phyloP scores from a whole-genome alignment of 2,113 vertebrate species.

The Crotophaga sulcirostris region DNA sequence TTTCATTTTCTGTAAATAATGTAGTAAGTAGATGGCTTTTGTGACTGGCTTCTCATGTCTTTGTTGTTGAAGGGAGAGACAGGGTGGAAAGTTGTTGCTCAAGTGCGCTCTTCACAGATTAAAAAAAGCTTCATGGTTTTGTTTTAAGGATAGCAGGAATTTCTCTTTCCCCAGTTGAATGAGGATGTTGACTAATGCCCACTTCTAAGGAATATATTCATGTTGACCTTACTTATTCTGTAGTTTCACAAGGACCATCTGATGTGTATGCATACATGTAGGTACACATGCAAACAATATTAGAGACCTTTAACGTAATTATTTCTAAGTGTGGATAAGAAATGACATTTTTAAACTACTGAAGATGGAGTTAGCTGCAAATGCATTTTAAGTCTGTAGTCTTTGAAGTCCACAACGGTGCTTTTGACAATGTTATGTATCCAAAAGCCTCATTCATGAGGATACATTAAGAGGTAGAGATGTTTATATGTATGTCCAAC shows the following conservation, averaged over 20 bases:
- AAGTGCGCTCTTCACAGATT: background rate
- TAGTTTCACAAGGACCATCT: conserved; percentile 14
- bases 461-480: conserved; percentile 45
- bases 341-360: conserved; percentile 38
- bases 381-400: conserved; percentile 19
- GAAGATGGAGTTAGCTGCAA: conserved; percentile 38
- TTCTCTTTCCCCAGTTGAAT: background rate
- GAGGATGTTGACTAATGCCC: background rate
- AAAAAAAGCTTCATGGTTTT: background rate
- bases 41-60: conserved; percentile 11
- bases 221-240: conserved; percentile 37
- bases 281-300: background rate
- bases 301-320: conserved; percentile 19
- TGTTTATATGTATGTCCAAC: conserved; percentile 67
- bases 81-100: background rate
- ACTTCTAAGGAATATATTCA: background rate
- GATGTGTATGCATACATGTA: background rate
- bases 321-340: conserved; percentile 7
- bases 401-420: background rate
- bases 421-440: conserved; percentile 31
- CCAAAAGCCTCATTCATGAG: conserved; percentile 22
- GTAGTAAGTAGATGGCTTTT: conserved; percentile 43
- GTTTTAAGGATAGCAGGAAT: conserved; percentile 26
- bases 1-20: conserved; percentile 62
- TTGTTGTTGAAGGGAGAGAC: background rate